These are phyloP conservation scores for Procambarus clarkii DNA, from an alignment of 1,140 invertebrate species.

Conservation along the genomic window DNA sequence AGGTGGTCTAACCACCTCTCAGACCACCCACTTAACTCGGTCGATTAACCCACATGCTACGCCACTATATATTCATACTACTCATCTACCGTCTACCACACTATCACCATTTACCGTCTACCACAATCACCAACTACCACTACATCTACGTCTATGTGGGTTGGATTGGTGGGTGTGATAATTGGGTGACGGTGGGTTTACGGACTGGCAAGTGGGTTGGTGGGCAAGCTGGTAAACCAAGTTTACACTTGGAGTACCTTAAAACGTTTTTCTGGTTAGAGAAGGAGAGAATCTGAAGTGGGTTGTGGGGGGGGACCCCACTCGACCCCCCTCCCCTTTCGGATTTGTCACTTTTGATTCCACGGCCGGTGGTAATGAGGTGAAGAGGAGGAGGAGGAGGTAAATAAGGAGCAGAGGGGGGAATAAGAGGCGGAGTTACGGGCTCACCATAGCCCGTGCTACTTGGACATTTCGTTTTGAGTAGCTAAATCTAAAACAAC, in stretches of 20 bases:
- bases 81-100: too few species aligned
- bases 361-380: neutral
- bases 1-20: neutral
- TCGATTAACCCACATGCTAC: neutral
- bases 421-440: too few species aligned
- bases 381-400: neutral
- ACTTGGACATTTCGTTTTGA: too few species aligned
- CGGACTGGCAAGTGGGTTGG: neutral
- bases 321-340: neutral
- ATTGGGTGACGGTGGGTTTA: too few species aligned
- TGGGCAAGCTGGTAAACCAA: neutral
- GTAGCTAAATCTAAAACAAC: too few species aligned
- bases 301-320: neutral
- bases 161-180: too few species aligned
- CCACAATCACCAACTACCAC: too few species aligned
- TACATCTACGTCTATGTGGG: too few species aligned
- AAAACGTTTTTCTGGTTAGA: slow-evolving; percentile 36
- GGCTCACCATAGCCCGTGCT: too few species aligned
- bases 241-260: neutral
- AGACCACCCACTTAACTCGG: neutral
- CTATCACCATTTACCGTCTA: too few species aligned
- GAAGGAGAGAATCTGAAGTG: neutral
- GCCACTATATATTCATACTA: too few species aligned
- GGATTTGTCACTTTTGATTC: slow-evolving; percentile 35
- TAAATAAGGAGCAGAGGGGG: too few species aligned